Conservation (phyloP, 2,888 invertebrate genomes). For the Eurois occulta region DNA sequence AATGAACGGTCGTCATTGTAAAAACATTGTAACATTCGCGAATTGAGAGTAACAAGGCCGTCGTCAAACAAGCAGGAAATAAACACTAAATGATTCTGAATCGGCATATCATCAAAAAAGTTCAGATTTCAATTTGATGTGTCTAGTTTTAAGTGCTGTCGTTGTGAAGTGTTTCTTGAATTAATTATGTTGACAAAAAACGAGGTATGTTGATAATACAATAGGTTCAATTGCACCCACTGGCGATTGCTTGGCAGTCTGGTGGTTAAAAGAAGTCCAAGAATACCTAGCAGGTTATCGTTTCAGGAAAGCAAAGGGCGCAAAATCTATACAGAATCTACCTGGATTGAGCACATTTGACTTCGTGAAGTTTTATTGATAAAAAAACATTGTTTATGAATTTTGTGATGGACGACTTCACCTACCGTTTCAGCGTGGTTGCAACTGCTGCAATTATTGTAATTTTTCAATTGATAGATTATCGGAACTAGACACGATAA, state of each 20-base stretch:
- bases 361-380: no score
- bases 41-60: constrained; percentile 59
- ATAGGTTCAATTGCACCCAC: not conserved
- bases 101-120: constrained; percentile 58
- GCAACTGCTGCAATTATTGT: no score
- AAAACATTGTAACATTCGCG: constrained; percentile 48
- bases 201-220: constrained; percentile 21
- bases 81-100: constrained; percentile 60
- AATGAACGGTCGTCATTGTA: constrained; percentile 59
- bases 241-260: not conserved
- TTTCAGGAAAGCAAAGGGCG: not conserved
- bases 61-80: constrained; percentile 53
- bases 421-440: not conserved
- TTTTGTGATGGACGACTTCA: not conserved
- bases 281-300: not conserved
- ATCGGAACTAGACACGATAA: not conserved
- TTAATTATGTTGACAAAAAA: constrained; percentile 41
- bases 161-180: constrained; percentile 31
- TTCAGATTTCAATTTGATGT: constrained; percentile 46
- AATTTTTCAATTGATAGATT: constrained; percentile 1
- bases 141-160: constrained; percentile 33
- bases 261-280: not conserved
- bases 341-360: not conserved
- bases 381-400: no score
- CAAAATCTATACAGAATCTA: not conserved